A percentile compares a stretch with the other conserved stretches of the same genome.
Evolutionary conservation across 2,797 vertebrate genomes (phyloP).

Genomic region (Lutjanus argentimaculatus): DNA sequence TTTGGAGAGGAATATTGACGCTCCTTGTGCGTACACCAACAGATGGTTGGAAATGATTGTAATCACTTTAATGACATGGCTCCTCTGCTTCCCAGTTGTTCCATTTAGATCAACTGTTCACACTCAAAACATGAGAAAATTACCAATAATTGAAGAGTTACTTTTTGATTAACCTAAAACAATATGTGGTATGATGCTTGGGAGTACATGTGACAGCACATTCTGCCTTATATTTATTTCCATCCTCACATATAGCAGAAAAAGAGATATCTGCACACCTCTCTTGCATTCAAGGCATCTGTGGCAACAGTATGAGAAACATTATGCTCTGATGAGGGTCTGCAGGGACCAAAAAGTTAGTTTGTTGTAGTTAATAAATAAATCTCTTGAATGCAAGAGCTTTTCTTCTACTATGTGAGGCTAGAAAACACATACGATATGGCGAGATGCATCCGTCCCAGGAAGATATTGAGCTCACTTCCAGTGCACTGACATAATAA

Average conservation of each 20-base stretch:
- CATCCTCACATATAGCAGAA: constrained; percentile 5
- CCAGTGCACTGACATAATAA: not conserved
- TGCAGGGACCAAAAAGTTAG: not conserved
- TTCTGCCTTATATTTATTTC: constrained; percentile 9
- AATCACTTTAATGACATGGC: constrained; percentile 65
- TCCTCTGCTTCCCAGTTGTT: constrained; percentile 50
- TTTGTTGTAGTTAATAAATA: constrained; percentile 19
- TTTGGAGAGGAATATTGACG: constrained; percentile 46
- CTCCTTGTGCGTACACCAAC: constrained; percentile 58
- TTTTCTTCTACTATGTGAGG: not conserved
- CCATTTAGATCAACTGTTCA: constrained; percentile 55
- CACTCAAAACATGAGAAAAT: constrained; percentile 46
- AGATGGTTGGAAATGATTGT: constrained; percentile 75
- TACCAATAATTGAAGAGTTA: constrained; percentile 37
- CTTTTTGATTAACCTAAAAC: constrained; percentile 34
- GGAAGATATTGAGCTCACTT: not conserved
- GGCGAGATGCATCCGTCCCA: not conserved
- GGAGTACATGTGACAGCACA: not conserved
- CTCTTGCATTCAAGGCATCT: constrained; percentile 11
- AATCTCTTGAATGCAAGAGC: constrained; percentile 3
- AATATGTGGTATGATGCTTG: constrained; percentile 6
- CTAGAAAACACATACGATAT: not conserved
- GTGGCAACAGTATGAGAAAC: not conserved
- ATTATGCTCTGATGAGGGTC: not conserved
- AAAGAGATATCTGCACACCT: not conserved